Evolutionary conservation across 1,140 invertebrate genomes (phyloP).

Genomic region (Frieseomelitta varia): DNA sequence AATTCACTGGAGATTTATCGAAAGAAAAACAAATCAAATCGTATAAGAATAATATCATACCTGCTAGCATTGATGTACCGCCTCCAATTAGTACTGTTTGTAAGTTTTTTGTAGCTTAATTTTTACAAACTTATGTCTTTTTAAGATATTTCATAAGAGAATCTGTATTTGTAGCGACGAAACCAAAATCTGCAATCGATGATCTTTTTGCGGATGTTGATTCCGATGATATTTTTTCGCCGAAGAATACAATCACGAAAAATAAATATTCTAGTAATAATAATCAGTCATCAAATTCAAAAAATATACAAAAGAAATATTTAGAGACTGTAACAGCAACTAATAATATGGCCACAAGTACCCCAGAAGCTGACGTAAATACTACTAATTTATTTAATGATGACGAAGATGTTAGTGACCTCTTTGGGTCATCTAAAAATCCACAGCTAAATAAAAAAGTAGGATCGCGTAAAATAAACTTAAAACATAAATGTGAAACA

Average conservation of each 20-base stretch:
- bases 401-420: constrained; percentile 67
- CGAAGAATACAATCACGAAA: constrained; percentile 65
- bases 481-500: not conserved
- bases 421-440: constrained; percentile 65
- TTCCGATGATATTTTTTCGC: constrained; percentile 77
- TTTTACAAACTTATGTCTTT: not conserved
- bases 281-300: not conserved
- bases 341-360: constrained; percentile 65
- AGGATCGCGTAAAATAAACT: constrained; percentile 10
- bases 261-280: constrained; percentile 25
- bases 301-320: constrained; percentile 44
- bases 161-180: constrained; percentile 65
- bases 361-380: constrained; percentile 65
- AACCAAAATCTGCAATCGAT: constrained; percentile 79
- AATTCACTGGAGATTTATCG: constrained; percentile 67
- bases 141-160: not conserved
- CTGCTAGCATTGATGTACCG: constrained; percentile 77
- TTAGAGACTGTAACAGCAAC: constrained; percentile 34
- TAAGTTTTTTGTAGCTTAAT: constrained; percentile 54
- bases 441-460: constrained; percentile 57
- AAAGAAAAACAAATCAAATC: constrained; percentile 68
- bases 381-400: constrained; percentile 69
- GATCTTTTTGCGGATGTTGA: constrained; percentile 79
- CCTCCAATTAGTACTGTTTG: constrained; percentile 77
- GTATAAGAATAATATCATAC: constrained; percentile 75